Evolutionary conservation across 2,888 invertebrate species (phyloP).

Genomic region (Orchesellides sinensis): DNA sequence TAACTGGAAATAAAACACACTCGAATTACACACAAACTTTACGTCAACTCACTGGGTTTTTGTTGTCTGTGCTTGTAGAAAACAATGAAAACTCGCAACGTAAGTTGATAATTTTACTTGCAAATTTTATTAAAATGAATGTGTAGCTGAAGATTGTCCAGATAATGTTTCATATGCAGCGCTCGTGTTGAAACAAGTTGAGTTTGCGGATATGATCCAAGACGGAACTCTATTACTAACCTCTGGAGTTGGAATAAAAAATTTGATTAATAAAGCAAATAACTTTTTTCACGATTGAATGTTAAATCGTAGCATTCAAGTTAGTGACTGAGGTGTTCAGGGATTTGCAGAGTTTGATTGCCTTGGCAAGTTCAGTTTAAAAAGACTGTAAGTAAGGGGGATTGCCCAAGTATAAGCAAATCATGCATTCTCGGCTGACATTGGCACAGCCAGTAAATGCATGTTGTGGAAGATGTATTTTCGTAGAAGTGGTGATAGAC

Average conservation of each 20-base stretch:
- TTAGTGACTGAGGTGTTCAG: constrained; percentile 27
- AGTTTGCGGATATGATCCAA: no score
- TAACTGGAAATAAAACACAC: no score
- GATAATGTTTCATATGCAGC: background rate
- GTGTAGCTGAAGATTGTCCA: background rate
- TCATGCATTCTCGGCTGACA: constrained; percentile 23
- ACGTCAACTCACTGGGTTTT: no score
- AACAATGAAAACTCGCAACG: no score
- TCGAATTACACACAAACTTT: no score
- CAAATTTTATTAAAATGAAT: background rate
- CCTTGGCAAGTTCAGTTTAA: constrained; percentile 37
- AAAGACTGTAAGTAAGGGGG: constrained; percentile 49
- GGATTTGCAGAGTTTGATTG: constrained; percentile 31
- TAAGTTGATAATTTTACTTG: no score
- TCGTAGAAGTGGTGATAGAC: background rate
- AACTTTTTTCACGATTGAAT: constrained; percentile 3
- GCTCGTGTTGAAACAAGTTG: no score
- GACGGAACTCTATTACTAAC: no score
- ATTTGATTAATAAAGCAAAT: background rate
- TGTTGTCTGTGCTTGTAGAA: no score
- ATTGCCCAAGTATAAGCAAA: constrained; percentile 59
- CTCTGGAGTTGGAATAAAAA: constrained; percentile 3
- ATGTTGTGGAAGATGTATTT: background rate
- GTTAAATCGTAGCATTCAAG: constrained; percentile 18
- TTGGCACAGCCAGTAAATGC: constrained; percentile 14